A percentile compares a stretch with the other conserved stretches of the same genome.
phyloP scores from a whole-genome alignment of 2,888 invertebrate genomes.

The Magallana nippona region DNA sequence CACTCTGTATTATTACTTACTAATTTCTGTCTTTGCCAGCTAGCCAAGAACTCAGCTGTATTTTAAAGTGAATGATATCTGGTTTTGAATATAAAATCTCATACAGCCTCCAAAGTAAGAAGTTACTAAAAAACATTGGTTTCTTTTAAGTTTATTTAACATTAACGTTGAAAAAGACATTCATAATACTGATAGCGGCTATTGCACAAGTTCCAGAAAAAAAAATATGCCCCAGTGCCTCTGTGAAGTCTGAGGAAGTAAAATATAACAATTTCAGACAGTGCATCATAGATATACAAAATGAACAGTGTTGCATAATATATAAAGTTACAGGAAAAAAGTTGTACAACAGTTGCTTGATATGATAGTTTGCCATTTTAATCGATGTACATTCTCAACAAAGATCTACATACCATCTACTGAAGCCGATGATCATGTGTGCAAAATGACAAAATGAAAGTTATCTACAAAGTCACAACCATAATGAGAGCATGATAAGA shows the following conservation, averaged over 20 bases:
- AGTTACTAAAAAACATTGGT: not conserved
- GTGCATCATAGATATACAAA: not conserved
- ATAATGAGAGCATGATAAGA: slow-evolving; percentile 4
- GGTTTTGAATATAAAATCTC: no score
- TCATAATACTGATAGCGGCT: slow-evolving; percentile 27
- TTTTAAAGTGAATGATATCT: no score
- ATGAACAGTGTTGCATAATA: not conserved
- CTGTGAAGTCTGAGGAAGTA: not conserved
- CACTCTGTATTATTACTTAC: no score
- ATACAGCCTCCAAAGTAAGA: no score
- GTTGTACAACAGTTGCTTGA: no score
- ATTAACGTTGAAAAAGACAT: slow-evolving; percentile 16
- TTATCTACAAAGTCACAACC: slow-evolving; percentile 27
- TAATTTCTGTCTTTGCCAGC: no score
- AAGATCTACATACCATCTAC: not conserved
- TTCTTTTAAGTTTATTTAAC: slow-evolving; percentile 10
- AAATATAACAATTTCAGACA: not conserved
- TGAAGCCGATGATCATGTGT: not conserved
- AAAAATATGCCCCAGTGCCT: not conserved
- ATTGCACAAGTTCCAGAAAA: slow-evolving; percentile 26
- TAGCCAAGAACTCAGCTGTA: no score
- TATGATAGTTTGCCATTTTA: no score
- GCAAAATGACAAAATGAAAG: not conserved
- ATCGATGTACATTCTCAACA: no score
- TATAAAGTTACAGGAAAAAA: not conserved